These are phyloP conservation scores for Andrena fulva DNA, from an alignment of 2,888 invertebrate species.

Conservation along the genomic window DNA sequence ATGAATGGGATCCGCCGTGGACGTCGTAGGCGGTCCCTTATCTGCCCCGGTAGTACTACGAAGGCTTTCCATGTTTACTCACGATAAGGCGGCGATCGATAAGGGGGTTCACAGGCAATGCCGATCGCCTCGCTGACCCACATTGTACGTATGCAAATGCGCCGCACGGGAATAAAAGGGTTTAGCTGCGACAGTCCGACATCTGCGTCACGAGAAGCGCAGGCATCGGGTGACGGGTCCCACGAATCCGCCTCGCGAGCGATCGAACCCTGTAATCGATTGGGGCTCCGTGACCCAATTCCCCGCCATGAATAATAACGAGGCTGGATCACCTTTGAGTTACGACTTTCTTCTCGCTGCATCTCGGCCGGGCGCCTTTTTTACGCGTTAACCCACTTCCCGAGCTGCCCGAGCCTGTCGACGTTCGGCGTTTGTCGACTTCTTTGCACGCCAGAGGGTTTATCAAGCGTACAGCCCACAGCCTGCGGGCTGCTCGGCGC, in stretches of 20 bases:
- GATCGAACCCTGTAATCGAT: constrained; percentile 53
- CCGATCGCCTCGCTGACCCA: constrained; percentile 72
- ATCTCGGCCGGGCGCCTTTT: constrained; percentile 22
- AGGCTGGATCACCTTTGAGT: constrained; percentile 46
- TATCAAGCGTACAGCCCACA: constrained; percentile 14
- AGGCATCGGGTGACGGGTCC: constrained; percentile 4
- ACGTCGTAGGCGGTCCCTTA: constrained; percentile 61
- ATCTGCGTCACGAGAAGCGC: not conserved
- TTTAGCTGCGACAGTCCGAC: too few species aligned
- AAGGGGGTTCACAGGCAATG: constrained; percentile 60
- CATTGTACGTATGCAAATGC: constrained; percentile 43
- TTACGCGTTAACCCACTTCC: constrained; percentile 49
- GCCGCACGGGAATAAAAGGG: not conserved
- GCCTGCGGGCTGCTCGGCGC: not conserved
- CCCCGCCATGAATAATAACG: constrained; percentile 57
- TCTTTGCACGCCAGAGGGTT: not conserved
- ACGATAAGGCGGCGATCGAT: constrained; percentile 75
- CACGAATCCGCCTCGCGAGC: constrained; percentile 34
- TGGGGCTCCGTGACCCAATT: constrained; percentile 47
- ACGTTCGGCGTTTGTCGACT: not conserved
- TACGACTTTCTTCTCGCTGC: constrained; percentile 51
- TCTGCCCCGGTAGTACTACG: constrained; percentile 68
- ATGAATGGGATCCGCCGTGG: constrained; percentile 62
- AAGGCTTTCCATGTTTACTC: constrained; percentile 72
- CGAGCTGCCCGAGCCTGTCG: not conserved